Percentiles rank a stretch among this genome's conserved stretches.
Evolutionary conservation across 2,888 invertebrate species (phyloP).

Genomic region (Diadromus collaris): DNA sequence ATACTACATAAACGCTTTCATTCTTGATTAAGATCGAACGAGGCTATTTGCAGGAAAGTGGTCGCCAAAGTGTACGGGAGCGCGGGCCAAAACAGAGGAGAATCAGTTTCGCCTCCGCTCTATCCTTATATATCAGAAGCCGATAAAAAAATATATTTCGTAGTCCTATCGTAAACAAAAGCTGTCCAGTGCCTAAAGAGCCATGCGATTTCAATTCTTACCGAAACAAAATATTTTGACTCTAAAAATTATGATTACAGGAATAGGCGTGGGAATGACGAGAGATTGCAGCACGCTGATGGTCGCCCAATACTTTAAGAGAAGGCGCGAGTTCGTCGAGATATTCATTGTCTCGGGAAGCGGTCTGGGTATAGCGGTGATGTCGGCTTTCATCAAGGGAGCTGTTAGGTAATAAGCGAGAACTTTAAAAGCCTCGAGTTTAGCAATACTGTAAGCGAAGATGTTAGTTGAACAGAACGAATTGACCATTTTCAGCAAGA

Average conservation of each 20-base stretch:
- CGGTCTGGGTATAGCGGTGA: constrained; percentile 91
- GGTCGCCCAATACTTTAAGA: constrained; percentile 95
- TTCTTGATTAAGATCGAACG: constrained; percentile 21
- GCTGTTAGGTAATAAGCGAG: constrained; percentile 85
- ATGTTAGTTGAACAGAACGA: constrained; percentile 49
- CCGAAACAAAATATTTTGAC: neutral
- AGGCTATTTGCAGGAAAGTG: constrained; percentile 15
- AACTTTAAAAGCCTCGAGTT: constrained; percentile 12
- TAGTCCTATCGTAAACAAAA: neutral
- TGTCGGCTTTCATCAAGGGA: constrained; percentile 91
- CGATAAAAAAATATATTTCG: neutral
- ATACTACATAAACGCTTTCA: neutral
- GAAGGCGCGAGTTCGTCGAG: constrained; percentile 91
- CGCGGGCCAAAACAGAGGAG: no score
- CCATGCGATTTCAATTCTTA: neutral
- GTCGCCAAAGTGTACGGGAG: neutral
- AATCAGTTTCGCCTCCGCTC: no score
- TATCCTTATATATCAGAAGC: no score
- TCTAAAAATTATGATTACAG: constrained; percentile 72
- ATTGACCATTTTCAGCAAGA: constrained; percentile 82
- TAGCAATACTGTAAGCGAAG: constrained; percentile 27
- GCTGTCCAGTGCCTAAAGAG: neutral
- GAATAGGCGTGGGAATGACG: constrained; percentile 92
- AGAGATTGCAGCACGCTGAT: constrained; percentile 93
- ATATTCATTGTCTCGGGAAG: constrained; percentile 93